Evolutionary conservation across 2,797 vertebrate genomes (phyloP).

Genomic region (Sebastes miniatus): DNA sequence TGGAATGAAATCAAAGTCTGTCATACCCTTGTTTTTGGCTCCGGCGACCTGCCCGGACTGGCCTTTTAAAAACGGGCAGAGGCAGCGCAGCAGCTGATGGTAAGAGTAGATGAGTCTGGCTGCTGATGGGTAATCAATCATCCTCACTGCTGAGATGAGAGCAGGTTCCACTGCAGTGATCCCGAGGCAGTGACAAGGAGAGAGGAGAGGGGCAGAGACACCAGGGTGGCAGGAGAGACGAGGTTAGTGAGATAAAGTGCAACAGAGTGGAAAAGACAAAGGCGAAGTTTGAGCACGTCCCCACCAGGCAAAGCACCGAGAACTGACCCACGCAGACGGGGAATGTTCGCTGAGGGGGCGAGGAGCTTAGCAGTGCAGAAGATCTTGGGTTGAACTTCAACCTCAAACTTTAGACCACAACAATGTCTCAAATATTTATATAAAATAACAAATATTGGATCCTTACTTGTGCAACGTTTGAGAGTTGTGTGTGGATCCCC

Average conservation of each 20-base stretch:
- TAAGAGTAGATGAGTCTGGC: slow-evolving; percentile 32
- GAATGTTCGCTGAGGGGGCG: neutral
- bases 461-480: neutral
- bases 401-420: slow-evolving; percentile 15
- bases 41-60: slow-evolving; percentile 2
- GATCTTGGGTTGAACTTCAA: slow-evolving; percentile 6
- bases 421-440: neutral
- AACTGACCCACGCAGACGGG: slow-evolving; percentile 17
- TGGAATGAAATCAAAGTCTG: slow-evolving; percentile 15
- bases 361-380: neutral
- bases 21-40: slow-evolving; percentile 20
- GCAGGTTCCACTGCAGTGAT: slow-evolving; percentile 63
- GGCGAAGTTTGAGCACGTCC: slow-evolving; percentile 24
- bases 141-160: slow-evolving; percentile 42
- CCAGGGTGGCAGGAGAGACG: slow-evolving; percentile 9
- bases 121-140: slow-evolving; percentile 68
- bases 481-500: neutral
- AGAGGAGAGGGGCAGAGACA: slow-evolving; percentile 14
- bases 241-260: slow-evolving; percentile 51
- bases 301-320: neutral
- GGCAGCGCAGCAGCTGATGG: neutral
- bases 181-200: slow-evolving; percentile 13
- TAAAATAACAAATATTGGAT: neutral
- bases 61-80: neutral
- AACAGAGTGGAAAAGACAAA: slow-evolving; percentile 60